These are phyloP conservation scores for Lagopus leucura DNA, from an alignment of 2,113 vertebrate species.

Conservation along the genomic window DNA sequence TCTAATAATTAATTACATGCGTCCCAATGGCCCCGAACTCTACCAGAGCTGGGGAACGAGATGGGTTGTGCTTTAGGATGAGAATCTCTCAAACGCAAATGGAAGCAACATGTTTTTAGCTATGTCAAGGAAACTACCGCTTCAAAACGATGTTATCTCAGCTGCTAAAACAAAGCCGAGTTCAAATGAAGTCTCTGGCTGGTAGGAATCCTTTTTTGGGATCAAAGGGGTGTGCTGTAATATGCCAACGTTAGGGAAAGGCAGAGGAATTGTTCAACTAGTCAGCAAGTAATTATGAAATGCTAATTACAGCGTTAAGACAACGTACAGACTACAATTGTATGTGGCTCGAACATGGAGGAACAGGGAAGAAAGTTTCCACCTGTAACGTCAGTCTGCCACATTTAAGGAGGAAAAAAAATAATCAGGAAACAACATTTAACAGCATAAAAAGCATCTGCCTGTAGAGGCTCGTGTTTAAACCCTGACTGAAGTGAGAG, in stretches of 20 bases:
- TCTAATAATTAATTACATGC: background rate
- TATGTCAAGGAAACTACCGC: background rate
- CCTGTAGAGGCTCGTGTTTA: background rate
- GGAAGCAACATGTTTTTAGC: background rate
- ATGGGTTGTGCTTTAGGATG: background rate
- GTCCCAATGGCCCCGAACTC: background rate
- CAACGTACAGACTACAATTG: background rate
- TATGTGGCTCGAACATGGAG: background rate
- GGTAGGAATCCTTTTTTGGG: background rate
- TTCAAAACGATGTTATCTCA: background rate
- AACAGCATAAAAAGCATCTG: background rate
- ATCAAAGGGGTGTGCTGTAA: background rate
- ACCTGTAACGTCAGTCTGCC: background rate
- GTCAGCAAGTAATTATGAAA: background rate
- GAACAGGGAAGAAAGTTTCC: background rate
- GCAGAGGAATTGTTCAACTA: background rate
- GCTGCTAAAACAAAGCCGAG: background rate
- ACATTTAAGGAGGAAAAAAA: background rate
- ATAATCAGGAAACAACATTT: background rate
- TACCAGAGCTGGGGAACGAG: accelerated
- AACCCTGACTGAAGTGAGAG: no score
- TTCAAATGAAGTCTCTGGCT: background rate
- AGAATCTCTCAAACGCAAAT: background rate
- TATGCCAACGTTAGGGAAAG: background rate
- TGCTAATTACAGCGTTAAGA: background rate